Conservation (phyloP, 1,140 invertebrate species). For the Spodoptera litura region DNA sequence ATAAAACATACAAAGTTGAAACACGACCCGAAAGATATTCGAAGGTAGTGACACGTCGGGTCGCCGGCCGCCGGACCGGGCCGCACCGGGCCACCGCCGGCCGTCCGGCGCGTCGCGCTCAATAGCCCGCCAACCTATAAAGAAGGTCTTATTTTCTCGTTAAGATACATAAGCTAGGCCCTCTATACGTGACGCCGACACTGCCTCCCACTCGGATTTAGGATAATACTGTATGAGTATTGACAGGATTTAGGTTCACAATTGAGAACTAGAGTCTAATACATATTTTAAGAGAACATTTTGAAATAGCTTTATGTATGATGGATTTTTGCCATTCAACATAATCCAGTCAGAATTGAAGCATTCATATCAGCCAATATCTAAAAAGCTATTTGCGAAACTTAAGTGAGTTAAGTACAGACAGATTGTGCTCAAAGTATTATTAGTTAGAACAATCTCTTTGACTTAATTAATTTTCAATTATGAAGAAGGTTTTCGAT, state of each 20-base stretch:
- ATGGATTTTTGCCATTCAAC: too few relatives aligned
- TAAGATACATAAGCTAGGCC: conserved; percentile 27
- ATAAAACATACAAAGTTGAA: conserved; percentile 22
- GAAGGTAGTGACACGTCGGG: not conserved
- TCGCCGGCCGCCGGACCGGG: not conserved
- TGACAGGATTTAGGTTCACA: not conserved
- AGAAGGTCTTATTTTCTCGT: conserved; percentile 34
- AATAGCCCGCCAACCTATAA: conserved; percentile 1
- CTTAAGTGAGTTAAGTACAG: too few relatives aligned
- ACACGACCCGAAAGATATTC: not conserved
- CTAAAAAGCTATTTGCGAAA: too few relatives aligned
- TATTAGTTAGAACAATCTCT: too few relatives aligned
- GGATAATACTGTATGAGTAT: conserved; percentile 4
- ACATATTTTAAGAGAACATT: too few relatives aligned
- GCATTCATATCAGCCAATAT: too few relatives aligned
- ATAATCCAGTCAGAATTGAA: too few relatives aligned
- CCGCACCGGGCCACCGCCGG: not conserved
- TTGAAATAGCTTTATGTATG: too few relatives aligned
- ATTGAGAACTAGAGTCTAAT: not conserved
- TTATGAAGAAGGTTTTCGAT: not conserved
- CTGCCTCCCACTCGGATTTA: not conserved
- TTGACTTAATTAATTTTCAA: not conserved
- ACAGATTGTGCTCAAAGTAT: too few relatives aligned
- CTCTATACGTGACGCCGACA: not conserved
- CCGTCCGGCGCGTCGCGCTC: not conserved